Evolutionary conservation across 2,888 invertebrate species (phyloP).

Genomic region (Volucella inflata): DNA sequence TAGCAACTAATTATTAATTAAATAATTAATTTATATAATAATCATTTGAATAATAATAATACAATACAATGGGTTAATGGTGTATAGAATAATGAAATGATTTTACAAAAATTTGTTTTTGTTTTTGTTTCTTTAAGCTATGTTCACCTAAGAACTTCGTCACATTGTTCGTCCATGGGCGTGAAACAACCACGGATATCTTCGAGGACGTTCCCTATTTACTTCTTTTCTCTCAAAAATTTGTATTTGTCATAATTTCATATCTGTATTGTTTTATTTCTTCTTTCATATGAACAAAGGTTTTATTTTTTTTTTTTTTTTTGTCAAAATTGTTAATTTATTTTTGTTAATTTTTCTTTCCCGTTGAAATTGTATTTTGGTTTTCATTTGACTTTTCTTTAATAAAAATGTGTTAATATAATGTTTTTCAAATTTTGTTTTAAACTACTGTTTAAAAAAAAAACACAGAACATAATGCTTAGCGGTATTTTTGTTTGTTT

Average conservation of each 20-base stretch:
- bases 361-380: slow-evolving; percentile 15
- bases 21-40: slow-evolving; percentile 74
- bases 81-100: slow-evolving; percentile 62
- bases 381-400: neutral
- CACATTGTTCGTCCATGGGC: slow-evolving; percentile 20
- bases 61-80: slow-evolving; percentile 70
- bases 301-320: too few species aligned
- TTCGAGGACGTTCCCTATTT: slow-evolving; percentile 11
- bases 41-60: slow-evolving; percentile 68
- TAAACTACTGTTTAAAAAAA: slow-evolving; percentile 25
- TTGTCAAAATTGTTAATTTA: slow-evolving; percentile 44
- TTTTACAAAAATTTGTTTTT: slow-evolving; percentile 46
- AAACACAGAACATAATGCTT: slow-evolving; percentile 18
- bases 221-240: slow-evolving; percentile 24
- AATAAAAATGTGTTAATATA: slow-evolving; percentile 35
- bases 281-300: slow-evolving; percentile 34
- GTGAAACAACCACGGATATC: slow-evolving; percentile 4
- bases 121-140: slow-evolving; percentile 57
- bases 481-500: neutral
- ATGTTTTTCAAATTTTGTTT: slow-evolving; percentile 24
- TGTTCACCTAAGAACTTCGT: slow-evolving; percentile 35
- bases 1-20: slow-evolving; percentile 72
- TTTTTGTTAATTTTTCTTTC: slow-evolving; percentile 30
- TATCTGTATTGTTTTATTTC: slow-evolving; percentile 14
- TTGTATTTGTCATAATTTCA: slow-evolving; percentile 52